These are phyloP conservation scores for Drosophila formosana DNA, from an alignment of 2,888 invertebrate genomes.

Conservation along the genomic window DNA sequence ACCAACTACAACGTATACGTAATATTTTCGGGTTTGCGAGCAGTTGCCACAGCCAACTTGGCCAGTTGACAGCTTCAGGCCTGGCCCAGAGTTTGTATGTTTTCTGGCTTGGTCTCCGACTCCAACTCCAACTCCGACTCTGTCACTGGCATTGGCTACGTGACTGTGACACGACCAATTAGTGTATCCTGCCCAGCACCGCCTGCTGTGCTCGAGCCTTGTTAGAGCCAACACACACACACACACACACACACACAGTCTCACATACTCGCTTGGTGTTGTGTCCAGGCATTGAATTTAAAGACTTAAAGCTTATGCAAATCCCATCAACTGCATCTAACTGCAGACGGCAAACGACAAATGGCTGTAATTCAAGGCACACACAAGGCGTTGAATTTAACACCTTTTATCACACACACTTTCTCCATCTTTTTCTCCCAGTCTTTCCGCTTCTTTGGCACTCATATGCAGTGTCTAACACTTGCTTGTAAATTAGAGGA, in stretches of 20 bases:
- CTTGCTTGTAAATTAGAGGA: slow-evolving; percentile 58
- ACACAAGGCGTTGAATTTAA: slow-evolving; percentile 65
- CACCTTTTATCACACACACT: slow-evolving; percentile 48
- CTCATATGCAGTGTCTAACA: slow-evolving; percentile 37
- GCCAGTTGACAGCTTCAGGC: slow-evolving; percentile 32
- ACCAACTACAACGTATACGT: slow-evolving; percentile 44
- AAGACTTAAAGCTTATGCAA: slow-evolving; percentile 69
- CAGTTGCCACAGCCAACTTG: slow-evolving; percentile 20
- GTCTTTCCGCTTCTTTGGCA: background rate
- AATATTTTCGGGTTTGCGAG: slow-evolving; percentile 37
- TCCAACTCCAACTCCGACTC: slow-evolving; percentile 4
- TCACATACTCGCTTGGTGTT: background rate
- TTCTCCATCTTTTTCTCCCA: background rate
- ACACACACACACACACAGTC: slow-evolving; percentile 9
- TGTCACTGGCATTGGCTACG: slow-evolving; percentile 49
- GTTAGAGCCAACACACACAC: slow-evolving; percentile 15
- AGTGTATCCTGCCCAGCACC: slow-evolving; percentile 53
- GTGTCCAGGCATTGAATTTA: slow-evolving; percentile 52
- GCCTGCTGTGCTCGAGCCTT: slow-evolving; percentile 34
- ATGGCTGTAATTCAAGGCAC: slow-evolving; percentile 53
- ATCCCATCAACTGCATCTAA: slow-evolving; percentile 43
- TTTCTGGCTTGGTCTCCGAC: background rate
- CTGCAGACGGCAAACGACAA: slow-evolving; percentile 34
- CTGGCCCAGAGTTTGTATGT: background rate
- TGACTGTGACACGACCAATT: slow-evolving; percentile 78